A percentile compares a stretch with the other conserved stretches of the same genome.
Conservation (phyloP, 2,113 vertebrate genomes). For the Pandion haliaetus region DNA sequence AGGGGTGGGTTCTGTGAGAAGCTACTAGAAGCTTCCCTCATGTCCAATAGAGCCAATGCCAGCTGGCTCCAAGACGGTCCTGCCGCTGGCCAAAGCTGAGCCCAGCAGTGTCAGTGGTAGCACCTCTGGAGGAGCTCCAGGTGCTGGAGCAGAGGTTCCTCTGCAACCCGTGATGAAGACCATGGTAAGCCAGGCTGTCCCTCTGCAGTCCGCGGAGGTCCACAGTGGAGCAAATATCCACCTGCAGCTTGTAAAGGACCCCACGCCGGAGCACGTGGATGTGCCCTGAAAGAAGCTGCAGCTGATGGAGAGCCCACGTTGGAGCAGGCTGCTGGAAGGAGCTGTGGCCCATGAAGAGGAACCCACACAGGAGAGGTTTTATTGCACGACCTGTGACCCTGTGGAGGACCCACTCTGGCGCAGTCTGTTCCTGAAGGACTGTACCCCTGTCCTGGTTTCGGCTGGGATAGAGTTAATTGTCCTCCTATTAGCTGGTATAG, state of each 20-base stretch:
- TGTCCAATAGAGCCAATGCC: background rate
- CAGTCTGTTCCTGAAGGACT: background rate
- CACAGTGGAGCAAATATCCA: no score
- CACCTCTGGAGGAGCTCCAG: background rate
- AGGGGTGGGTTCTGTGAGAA: background rate
- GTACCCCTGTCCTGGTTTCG: no score
- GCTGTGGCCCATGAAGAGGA: background rate
- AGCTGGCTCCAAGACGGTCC: background rate
- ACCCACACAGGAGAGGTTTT: background rate
- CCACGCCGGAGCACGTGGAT: background rate
- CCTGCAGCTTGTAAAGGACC: background rate
- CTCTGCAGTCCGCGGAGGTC: background rate
- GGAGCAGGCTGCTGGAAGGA: background rate
- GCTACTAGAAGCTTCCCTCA: background rate
- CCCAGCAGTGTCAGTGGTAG: no score
- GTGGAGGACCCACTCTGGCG: background rate
- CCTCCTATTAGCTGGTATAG: no score
- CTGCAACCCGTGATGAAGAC: background rate
- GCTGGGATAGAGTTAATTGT: no score
- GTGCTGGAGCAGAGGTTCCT: background rate
- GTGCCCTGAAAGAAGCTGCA: background rate
- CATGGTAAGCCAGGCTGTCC: background rate
- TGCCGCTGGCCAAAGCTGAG: accelerated
- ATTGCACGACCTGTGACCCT: background rate
- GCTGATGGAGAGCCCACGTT: accelerated